Evolutionary conservation across 1,140 invertebrate genomes (phyloP).

Genomic region (Apis laboriosa): DNA sequence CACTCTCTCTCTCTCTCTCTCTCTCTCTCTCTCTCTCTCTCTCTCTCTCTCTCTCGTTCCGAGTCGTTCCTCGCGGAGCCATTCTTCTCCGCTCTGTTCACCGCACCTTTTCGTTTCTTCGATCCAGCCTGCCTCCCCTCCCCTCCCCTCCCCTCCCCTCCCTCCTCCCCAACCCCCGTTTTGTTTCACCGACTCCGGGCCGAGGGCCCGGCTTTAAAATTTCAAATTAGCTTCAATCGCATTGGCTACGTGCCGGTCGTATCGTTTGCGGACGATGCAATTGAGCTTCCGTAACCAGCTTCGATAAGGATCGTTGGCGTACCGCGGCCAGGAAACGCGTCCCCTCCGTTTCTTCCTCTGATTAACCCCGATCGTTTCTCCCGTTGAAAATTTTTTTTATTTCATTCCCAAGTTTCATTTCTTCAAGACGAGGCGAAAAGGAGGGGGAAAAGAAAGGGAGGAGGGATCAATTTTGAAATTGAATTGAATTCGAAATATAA

Average conservation of each 20-base stretch:
- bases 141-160: too few relatives aligned
- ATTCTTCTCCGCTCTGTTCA: slow-evolving; percentile 30
- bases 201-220: slow-evolving; percentile 72
- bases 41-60: slow-evolving; percentile 6
- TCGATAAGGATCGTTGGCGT: slow-evolving; percentile 52
- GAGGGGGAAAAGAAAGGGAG: too few relatives aligned
- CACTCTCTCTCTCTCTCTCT: too few relatives aligned
- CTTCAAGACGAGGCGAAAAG: too few relatives aligned
- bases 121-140: background rate
- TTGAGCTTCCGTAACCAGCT: slow-evolving; percentile 62
- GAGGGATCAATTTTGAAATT: too few relatives aligned
- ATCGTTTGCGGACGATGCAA: slow-evolving; percentile 66
- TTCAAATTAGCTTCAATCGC: slow-evolving; percentile 78
- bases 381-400: too few relatives aligned
- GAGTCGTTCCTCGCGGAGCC: slow-evolving; percentile 14
- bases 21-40: slow-evolving; percentile 2
- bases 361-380: background rate
- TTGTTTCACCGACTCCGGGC: slow-evolving; percentile 65
- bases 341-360: too few relatives aligned
- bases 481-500: too few relatives aligned
- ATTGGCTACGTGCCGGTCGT: slow-evolving; percentile 72
- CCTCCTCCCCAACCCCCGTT: slow-evolving; percentile 31
- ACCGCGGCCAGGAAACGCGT: too few relatives aligned
- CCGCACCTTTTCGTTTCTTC: slow-evolving; percentile 36
- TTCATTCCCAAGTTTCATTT: too few relatives aligned